Evolutionary conservation across 2,888 invertebrate genomes (phyloP), one percentile per base, ranked within the genome.

Genomic region (Tipula vernalis): DNA sequence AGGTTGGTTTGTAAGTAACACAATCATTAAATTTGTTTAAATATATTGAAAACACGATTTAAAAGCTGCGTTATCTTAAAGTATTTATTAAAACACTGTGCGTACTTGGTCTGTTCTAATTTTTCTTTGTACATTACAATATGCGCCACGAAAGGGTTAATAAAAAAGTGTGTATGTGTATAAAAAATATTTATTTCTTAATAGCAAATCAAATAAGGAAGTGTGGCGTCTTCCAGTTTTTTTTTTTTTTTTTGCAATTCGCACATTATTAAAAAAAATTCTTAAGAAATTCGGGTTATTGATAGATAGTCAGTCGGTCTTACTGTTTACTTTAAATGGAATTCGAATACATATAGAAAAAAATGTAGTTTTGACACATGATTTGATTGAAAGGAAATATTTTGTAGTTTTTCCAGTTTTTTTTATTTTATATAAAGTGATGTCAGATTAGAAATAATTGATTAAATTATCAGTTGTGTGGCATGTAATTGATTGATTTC

Each of bases 391-490:
- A 71, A 71, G 71, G 71, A 71, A 71, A 71, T 71, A 71, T 71
- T 28, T 71, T 71, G 71, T 71, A 71, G 71, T 71, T 71, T 71
- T 71, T 71, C 71, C 28, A 71, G 71, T 71, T 15, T 15, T 51
- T 51, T 12, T 51, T 51, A 15, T 13, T 51, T 4, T 51, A 71
- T 28, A 71, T 28, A 51, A 28, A 28, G 71, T 71, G 28, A 10
- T 71, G 71, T 71, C 71, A 71, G 71, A 71, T 71, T 71, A 71
- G 71, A 71, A 71, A 71, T 71, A 71, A 71, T 71, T 71, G 71
- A 71, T 71, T 71, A 71, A 71, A 71, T 71, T 71, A 71, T 71
- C 71, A 71, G 71, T 71, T 71, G 71, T 71, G 71, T 71, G 71
- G 71, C 71, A 71, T 71, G 71, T 71, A 71, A 71, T 71, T 71